phyloP scores from a whole-genome alignment of 2,113 vertebrate species.

The Tenebrosternarchus preto region DNA sequence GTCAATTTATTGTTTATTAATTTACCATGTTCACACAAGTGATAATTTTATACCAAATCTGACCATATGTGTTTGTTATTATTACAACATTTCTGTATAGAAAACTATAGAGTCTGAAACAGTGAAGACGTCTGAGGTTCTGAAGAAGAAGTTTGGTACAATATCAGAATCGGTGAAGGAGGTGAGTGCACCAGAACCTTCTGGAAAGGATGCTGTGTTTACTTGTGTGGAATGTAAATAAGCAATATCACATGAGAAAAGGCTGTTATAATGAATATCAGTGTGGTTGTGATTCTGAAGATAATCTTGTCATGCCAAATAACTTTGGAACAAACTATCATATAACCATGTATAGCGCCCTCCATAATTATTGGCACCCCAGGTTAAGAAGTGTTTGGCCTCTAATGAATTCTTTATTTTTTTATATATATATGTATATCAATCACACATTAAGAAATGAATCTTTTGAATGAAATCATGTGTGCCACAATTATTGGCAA shows the following conservation, averaged over 20 bases:
- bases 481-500: too few relatives aligned
- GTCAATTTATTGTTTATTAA: too few relatives aligned
- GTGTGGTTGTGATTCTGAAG: too few relatives aligned
- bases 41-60: neutral
- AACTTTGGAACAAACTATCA: too few relatives aligned
- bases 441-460: too few relatives aligned
- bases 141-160: conserved; percentile 86
- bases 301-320: too few relatives aligned
- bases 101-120: conserved; percentile 97
- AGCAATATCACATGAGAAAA: too few relatives aligned
- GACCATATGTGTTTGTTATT: neutral
- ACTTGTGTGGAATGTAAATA: neutral
- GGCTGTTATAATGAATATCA: too few relatives aligned
- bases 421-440: too few relatives aligned
- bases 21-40: too few relatives aligned
- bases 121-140: conserved; percentile 85
- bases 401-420: neutral
- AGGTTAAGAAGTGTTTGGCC: neutral
- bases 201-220: neutral
- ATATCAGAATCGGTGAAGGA: conserved; percentile 90
- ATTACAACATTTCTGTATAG: conserved; percentile 62
- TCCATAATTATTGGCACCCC: too few relatives aligned
- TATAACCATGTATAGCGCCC: neutral
- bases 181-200: conserved; percentile 67
- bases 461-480: too few relatives aligned